phyloP scores from a whole-genome alignment of 2,113 vertebrate genomes.

The Aleadryas rufinucha region DNA sequence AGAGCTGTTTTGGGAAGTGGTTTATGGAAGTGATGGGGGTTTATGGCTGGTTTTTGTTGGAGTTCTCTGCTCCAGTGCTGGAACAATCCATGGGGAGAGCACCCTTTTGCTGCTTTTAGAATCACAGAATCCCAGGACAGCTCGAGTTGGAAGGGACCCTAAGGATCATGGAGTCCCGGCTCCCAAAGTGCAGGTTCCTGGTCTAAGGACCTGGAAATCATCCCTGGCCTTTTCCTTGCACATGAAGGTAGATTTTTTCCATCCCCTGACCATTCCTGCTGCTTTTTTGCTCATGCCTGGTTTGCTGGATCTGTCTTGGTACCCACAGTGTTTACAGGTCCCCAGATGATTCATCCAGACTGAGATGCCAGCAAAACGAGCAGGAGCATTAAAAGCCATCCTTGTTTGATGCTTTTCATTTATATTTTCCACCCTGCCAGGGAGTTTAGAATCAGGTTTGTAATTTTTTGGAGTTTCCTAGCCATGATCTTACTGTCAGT shows the following conservation, averaged over 20 bases:
- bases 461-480: not conserved
- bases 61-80: not conserved
- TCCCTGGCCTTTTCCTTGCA: not conserved
- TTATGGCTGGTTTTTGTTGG: not conserved
- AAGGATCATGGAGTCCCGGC: not conserved
- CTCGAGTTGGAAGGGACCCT: not conserved
- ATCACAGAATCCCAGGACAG: not conserved
- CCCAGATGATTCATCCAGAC: not conserved
- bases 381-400: not conserved
- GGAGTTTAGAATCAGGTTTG: not conserved
- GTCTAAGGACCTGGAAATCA: not conserved
- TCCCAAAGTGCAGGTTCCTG: not conserved
- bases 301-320: not conserved
- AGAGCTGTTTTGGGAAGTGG: not conserved
- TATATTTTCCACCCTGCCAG: not conserved
- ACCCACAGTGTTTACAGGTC: not conserved
- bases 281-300: not conserved
- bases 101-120: not conserved
- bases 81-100: not conserved
- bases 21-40: not conserved
- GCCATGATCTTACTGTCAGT: not conserved
- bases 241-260: not conserved
- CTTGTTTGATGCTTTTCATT: not conserved
- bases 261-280: not conserved
- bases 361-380: not conserved